Evolutionary conservation across 2,113 vertebrate species (phyloP).

Genomic region (Galbula dea): DNA sequence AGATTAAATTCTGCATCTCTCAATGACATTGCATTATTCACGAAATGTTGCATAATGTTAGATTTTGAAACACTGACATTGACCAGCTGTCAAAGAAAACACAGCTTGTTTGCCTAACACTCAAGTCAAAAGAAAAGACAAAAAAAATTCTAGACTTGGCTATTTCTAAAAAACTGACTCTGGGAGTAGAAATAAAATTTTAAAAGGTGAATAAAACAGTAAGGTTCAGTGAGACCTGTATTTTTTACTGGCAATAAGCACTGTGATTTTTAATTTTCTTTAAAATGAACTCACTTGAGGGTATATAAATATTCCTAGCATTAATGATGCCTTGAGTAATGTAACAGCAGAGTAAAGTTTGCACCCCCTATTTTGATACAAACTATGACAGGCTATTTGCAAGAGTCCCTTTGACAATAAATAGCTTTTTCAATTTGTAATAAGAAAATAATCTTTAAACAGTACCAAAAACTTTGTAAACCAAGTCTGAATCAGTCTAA

Average conservation of each 20-base stretch:
- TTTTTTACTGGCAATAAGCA: neutral
- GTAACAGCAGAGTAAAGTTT: neutral
- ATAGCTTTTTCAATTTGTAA: neutral
- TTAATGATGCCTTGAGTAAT: neutral
- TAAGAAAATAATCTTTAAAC: conserved; percentile 5
- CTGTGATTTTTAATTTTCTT: neutral
- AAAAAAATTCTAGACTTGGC: neutral
- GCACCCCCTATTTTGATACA: neutral
- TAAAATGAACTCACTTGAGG: neutral
- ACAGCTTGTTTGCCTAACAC: neutral
- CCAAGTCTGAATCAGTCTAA: neutral
- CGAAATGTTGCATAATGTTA: neutral
- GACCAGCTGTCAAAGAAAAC: conserved; percentile 13
- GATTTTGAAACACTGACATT: neutral
- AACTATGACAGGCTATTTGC: neutral
- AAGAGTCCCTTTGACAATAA: conserved; percentile 11
- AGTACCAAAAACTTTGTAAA: conserved; percentile 33
- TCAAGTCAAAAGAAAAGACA: neutral
- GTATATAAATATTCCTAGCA: neutral
- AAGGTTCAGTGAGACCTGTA: neutral
- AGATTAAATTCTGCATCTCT: neutral
- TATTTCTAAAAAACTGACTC: neutral
- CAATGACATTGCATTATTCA: neutral
- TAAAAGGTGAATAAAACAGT: neutral
- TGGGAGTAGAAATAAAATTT: neutral